These are phyloP conservation scores for Elephas maximus DNA, from an alignment of 2,113 vertebrate genomes.

Conservation along the genomic window DNA sequence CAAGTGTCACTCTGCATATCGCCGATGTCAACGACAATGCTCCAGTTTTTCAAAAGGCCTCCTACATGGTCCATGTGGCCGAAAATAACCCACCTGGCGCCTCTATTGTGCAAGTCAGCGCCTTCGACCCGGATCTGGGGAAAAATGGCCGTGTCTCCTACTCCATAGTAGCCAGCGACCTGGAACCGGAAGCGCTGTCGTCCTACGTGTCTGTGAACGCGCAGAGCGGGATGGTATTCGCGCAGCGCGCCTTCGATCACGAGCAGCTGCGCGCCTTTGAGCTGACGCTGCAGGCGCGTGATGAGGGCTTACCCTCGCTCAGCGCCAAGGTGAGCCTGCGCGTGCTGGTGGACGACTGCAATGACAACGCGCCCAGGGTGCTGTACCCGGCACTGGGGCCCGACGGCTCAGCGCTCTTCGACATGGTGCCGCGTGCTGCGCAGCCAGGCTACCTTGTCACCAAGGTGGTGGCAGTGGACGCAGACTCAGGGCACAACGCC, in stretches of 20 bases:
- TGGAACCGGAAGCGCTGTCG: background rate
- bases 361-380: background rate
- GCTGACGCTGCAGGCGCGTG: background rate
- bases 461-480: background rate
- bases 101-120: conserved; percentile 2
- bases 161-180: conserved; percentile 63
- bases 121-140: background rate
- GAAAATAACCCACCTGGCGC: conserved; percentile 72
- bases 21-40: conserved; percentile 86
- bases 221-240: background rate
- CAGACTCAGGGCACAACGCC: background rate
- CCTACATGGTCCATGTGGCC: conserved; percentile 48
- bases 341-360: background rate
- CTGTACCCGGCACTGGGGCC: background rate
- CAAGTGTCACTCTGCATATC: conserved; percentile 79
- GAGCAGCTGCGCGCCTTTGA: background rate
- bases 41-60: conserved; percentile 76
- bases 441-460: background rate
- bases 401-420: background rate
- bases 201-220: background rate
- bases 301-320: background rate
- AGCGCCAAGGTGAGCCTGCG: background rate
- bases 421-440: background rate
- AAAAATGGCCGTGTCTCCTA: conserved; percentile 81
- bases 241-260: background rate